phyloP scores from a whole-genome alignment of 2,888 invertebrate species.

The Lycocerus yunnanus region DNA sequence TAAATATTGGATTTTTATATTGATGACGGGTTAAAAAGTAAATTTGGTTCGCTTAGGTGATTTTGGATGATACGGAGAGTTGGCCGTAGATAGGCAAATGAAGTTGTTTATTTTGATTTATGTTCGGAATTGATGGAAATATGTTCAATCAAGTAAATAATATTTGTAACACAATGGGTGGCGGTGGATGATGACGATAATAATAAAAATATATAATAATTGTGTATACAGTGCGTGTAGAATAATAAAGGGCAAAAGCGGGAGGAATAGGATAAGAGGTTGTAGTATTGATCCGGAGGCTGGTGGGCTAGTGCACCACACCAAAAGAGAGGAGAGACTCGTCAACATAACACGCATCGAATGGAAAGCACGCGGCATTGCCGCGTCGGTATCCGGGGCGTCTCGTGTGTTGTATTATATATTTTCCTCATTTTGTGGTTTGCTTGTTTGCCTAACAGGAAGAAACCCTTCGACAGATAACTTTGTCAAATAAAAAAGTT shows the following conservation, averaged over 20 bases:
- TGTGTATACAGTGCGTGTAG: conserved; percentile 19
- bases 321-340: conserved; percentile 27
- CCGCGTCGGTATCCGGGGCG: conserved; percentile 14
- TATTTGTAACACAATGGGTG: background rate
- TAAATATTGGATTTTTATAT: background rate
- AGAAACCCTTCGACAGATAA: conserved; percentile 14
- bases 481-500: conserved; percentile 6
- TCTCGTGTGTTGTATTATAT: conserved; percentile 7
- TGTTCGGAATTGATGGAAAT: background rate
- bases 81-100: no score
- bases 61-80: background rate
- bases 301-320: conserved; percentile 20
- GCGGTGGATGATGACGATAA: background rate
- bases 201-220: conserved; percentile 3
- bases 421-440: conserved; percentile 12
- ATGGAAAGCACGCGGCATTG: conserved; percentile 24
- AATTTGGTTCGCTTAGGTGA: background rate
- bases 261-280: conserved; percentile 32
- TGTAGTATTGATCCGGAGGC: conserved; percentile 37
- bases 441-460: conserved; percentile 17
- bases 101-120: background rate
- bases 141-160: background rate
- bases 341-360: conserved; percentile 33
- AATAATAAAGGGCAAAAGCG: conserved; percentile 29
- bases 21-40: background rate